phyloP scores from a whole-genome alignment of 2,797 vertebrate genomes.

The Gymnoscopelus braueri region DNA sequence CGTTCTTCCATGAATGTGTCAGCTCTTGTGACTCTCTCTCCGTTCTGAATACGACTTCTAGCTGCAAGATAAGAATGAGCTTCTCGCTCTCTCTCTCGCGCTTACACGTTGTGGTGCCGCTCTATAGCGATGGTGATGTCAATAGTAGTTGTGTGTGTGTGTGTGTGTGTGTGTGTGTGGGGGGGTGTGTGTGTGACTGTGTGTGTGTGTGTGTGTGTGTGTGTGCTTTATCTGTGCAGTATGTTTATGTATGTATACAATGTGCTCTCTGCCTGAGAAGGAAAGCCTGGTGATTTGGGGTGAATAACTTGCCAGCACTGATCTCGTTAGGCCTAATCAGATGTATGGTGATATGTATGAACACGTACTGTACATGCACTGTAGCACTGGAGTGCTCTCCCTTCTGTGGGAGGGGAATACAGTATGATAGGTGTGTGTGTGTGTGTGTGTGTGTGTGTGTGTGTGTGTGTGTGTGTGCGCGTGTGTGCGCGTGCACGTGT shows the following conservation, averaged over 20 bases:
- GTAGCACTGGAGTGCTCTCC: constrained; percentile 28
- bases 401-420: constrained; percentile 25
- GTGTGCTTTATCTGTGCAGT: constrained; percentile 25
- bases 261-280: constrained; percentile 54
- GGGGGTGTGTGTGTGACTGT: not conserved
- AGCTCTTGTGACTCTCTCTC: constrained; percentile 66
- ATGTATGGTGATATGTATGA: constrained; percentile 75
- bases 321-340: constrained; percentile 75
- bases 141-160: constrained; percentile 12
- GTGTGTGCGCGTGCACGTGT: too few relatives aligned
- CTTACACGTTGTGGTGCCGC: constrained; percentile 65
- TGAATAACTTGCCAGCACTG: constrained; percentile 69
- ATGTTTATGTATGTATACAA: not conserved
- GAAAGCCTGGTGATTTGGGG: constrained; percentile 56
- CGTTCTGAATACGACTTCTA: constrained; percentile 64
- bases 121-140: constrained; percentile 41
- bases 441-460: constrained; percentile 16
- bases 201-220: not conserved
- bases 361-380: constrained; percentile 49
- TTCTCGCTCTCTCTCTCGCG: constrained; percentile 53
- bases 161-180: not conserved
- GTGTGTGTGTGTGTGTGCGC: constrained; percentile 21
- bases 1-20: constrained; percentile 70
- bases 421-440: not conserved
- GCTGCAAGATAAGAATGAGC: constrained; percentile 67